Percentiles rank a stretch among this genome's conserved stretches.
Conservation (phyloP, 2,797 vertebrate species). For the Cephalopachus bancanus region DNA sequence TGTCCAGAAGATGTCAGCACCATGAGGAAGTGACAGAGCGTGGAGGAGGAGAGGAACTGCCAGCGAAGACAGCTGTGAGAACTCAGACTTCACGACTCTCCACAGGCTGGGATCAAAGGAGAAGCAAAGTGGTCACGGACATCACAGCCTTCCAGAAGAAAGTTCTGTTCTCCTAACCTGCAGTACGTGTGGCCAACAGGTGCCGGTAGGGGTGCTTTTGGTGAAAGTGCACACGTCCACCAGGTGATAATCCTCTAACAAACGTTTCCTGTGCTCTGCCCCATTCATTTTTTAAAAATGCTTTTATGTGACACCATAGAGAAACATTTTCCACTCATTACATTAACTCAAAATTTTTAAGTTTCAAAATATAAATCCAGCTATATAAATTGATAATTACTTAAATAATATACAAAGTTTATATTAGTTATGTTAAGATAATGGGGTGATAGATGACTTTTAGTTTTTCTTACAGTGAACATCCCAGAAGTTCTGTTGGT, state of each 20-base stretch:
- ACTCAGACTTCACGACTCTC: constrained; percentile 98
- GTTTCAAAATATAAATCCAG: constrained; percentile 26
- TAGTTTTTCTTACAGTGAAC: constrained; percentile 2
- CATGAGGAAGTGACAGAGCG: constrained; percentile 95
- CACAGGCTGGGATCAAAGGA: constrained; percentile 92
- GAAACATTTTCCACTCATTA: not conserved
- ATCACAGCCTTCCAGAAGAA: not conserved
- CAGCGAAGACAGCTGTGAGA: constrained; percentile 98
- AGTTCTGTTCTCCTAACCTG: not conserved
- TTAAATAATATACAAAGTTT: constrained; percentile 39
- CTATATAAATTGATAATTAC: constrained; percentile 11
- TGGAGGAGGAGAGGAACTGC: constrained; percentile 98
- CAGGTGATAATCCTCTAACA: not conserved
- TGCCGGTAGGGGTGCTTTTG: not conserved
- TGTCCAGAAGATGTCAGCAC: constrained; percentile 99
- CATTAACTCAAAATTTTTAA: not conserved
- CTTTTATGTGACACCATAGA: constrained; percentile 3
- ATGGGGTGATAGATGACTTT: not conserved
- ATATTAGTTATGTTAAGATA: not conserved
- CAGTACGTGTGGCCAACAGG: not conserved
- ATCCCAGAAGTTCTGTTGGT: not conserved
- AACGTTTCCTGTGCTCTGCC: not conserved
- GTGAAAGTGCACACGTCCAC: not conserved
- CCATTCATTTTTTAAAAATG: not conserved
- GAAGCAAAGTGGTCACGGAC: constrained; percentile 32